These are phyloP conservation scores for Diacarnus erythraeanus DNA, from an alignment of 37 sponge, comb jelly and placozoan species.

Conservation along the genomic window DNA sequence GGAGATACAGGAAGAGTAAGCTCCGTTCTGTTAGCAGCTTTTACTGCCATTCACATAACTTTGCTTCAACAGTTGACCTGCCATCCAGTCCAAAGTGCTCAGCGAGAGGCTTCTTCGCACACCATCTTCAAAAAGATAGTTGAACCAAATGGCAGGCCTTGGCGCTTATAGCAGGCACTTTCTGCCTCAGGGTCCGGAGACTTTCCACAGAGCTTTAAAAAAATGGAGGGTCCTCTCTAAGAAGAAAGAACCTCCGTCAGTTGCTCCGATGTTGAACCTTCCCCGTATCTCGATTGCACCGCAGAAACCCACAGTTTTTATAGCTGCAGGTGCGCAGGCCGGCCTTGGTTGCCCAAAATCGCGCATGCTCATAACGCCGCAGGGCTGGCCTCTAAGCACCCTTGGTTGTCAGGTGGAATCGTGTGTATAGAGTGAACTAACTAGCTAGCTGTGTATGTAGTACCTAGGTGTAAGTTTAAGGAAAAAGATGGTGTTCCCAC, in stretches of 20 bases:
- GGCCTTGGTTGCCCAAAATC: too few relatives aligned
- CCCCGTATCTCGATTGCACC: slow-evolving; percentile 20
- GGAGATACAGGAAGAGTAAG: slow-evolving; percentile 79
- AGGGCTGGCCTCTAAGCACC: too few relatives aligned
- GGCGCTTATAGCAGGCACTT: slow-evolving; percentile 74
- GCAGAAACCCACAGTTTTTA: too few relatives aligned
- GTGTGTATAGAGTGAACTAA: too few relatives aligned
- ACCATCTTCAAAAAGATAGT: background rate
- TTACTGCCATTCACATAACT: slow-evolving; percentile 82
- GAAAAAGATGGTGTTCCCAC: slow-evolving; percentile 11
- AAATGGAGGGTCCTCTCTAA: background rate
- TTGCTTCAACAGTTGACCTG: slow-evolving; percentile 73
- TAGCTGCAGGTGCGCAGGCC: too few relatives aligned
- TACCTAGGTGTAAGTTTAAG: too few relatives aligned
- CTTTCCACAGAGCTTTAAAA: slow-evolving; percentile 81
- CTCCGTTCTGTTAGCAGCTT: slow-evolving; percentile 85
- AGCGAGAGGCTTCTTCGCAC: slow-evolving; percentile 73
- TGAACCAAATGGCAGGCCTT: slow-evolving; percentile 21
- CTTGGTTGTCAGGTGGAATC: too few relatives aligned
- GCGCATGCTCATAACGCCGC: slow-evolving; percentile 16
- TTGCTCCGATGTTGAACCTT: slow-evolving; percentile 83
- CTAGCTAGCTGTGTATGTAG: too few relatives aligned
- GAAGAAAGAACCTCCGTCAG: slow-evolving; percentile 15
- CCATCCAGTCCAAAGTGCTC: slow-evolving; percentile 43
- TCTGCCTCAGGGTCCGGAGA: slow-evolving; percentile 90